Evolutionary conservation across 2,888 invertebrate species (phyloP), one percentile per base, ranked within the genome.

Genomic region (Alloscopus bannaensis): DNA sequence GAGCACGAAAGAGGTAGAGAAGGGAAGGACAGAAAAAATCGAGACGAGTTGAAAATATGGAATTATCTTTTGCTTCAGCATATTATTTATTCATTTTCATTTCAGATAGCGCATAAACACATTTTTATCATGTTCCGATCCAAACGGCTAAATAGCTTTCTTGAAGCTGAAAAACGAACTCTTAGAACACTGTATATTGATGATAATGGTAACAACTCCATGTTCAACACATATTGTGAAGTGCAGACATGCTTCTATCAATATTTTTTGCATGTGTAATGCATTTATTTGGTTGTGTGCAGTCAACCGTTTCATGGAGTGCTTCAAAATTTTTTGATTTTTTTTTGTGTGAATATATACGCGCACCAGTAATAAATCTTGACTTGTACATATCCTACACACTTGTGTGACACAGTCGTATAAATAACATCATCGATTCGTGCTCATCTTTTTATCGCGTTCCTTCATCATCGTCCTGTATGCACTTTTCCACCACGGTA

Each of bases 361-460:
- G 18, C 13, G n/a, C 3, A 45, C 18, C 45, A 16, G 3, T 45
- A 4, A 16, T 45, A n/a, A 16, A 45, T 45, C 45, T n/a, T 45
- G 45, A 45, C 45, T 45, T n/a, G 3, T 16, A 45, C 45, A 45
- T 4, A 45, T 45, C 45, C n/a, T 16, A 45, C n/a, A n/a, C n/a
- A n/a, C n/a, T n/a, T n/a, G n/a, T n/a, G n/a, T n/a, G n/a, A n/a
- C n/a, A 50, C 8, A 18, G 50, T 22, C 50, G 22, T 50, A 57
- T 57, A 57, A 57, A 57, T 57, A 57, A 31, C 24, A 18, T 57
- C 31, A 57, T 57, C 57, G 24, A 24, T 29, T 57, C 31, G 20
- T 57, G 31, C 13, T 57, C 57, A 57, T 57, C 55, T n/a, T n/a
- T n/a, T n/a, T n/a, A 57, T 57, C 57, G 31, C 28, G 28, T 4